Evolutionary conservation across 2,113 vertebrate species (phyloP).

Genomic region (Scomber colias): DNA sequence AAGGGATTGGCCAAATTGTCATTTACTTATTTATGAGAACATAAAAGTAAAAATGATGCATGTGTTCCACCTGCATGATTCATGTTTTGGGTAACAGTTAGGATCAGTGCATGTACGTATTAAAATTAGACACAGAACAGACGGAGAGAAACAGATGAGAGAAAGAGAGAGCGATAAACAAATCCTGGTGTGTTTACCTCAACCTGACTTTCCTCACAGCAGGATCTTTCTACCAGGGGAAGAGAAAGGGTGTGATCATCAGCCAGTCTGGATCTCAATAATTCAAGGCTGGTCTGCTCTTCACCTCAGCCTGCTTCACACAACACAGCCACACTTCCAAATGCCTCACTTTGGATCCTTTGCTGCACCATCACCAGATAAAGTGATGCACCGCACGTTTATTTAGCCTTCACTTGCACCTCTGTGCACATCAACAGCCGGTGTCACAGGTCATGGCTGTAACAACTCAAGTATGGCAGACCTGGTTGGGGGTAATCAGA

Average conservation of each 20-base stretch:
- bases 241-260: conserved; percentile 51
- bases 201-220: conserved; percentile 49
- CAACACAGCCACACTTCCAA: conserved; percentile 14
- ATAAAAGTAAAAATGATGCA: no score
- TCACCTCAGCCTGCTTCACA: conserved; percentile 44
- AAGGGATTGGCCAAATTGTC: no score
- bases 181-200: conserved; percentile 24
- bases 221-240: conserved; percentile 30
- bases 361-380: conserved; percentile 20
- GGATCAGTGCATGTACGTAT: no score
- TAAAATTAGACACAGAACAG: no score
- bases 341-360: conserved; percentile 13
- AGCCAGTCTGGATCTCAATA: conserved; percentile 59
- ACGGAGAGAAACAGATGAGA: no score
- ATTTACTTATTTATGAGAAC: no score
- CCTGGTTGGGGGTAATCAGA: neutral
- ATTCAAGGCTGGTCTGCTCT: conserved; percentile 56
- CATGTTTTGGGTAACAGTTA: no score
- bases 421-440: neutral
- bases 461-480: conserved; percentile 7
- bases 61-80: no score
- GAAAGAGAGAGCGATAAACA: no score
- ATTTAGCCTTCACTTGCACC: conserved; percentile 32
- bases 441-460: conserved; percentile 27
- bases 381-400: conserved; percentile 17